Evolutionary conservation across 2,888 invertebrate species (phyloP), one percentile per base, ranked within the genome.

Genomic region (Heliconius ismenius): DNA sequence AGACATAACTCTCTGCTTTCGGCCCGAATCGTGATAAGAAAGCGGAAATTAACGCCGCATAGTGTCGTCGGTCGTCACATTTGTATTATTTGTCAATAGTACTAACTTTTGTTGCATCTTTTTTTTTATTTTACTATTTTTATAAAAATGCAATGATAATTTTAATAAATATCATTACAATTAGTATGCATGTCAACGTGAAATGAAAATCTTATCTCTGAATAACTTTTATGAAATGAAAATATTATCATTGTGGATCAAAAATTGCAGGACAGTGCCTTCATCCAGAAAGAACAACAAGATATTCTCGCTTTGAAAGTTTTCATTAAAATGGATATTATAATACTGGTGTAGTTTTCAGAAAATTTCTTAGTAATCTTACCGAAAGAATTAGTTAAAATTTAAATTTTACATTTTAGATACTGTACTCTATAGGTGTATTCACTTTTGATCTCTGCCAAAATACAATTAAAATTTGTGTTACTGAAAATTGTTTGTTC

Each of bases 401-500:
- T n/a, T 10, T 0, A n/a, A 36, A n/a, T 65, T 10, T 13, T 11
- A n/a, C 39, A 39, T 36, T n/a, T 24, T 24, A 67, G 7, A n/a
- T 65, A 65, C 7, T 13, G 7, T 24, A 36, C 1, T 24, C 36
- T 15, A 15, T 3, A 43, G 7, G 36, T 24, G 9, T 4, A 11
- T 39, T 13, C 24, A 9, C 9, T 3, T 10, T n/a, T 65, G 6
- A 64, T 32, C n/a, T 11, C 68, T 32, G 32, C 15, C 58, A 70
- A 70, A 58, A 70, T 36, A 24, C 2, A 43, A 43, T 3, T 43
- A 39, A n/a, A 36, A 13, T 39, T 7, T 15, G 11, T 39, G 64
- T 15, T 11, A 4, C 10, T 24, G 39, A 43, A 18, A 73, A 58
- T 62, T 73, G 43, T 73, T 73, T 73, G 11, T 63, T n/a, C 62